Evolutionary conservation across 2,113 vertebrate species (phyloP).

Genomic region (Syngnathus floridae): DNA sequence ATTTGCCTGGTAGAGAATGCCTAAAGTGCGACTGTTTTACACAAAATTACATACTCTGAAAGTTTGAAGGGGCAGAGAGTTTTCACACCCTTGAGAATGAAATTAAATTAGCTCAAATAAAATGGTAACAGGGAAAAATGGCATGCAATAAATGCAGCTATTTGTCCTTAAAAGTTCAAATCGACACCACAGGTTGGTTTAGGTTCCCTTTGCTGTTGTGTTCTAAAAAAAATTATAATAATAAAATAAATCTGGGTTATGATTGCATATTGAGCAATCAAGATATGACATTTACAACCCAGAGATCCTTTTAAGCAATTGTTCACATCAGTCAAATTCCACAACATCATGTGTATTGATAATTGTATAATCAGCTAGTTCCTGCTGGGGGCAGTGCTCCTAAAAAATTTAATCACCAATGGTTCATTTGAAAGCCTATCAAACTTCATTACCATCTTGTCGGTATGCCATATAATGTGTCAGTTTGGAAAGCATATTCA

Average conservation of each 20-base stretch:
- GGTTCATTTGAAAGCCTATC: background rate
- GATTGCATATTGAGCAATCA: conserved; percentile 29
- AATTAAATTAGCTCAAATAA: conserved; percentile 63
- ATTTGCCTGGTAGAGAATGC: conserved; percentile 69
- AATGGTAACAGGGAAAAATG: conserved; percentile 29
- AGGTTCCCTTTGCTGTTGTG: conserved; percentile 4
- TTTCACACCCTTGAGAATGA: conserved; percentile 65
- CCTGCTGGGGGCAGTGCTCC: conserved; percentile 10
- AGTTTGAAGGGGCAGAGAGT: conserved; percentile 66
- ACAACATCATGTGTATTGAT: conserved; percentile 33
- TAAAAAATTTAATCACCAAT: conserved; percentile 3
- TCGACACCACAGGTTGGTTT: conserved; percentile 39
- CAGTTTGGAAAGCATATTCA: conserved; percentile 9
- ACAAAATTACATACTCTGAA: conserved; percentile 70
- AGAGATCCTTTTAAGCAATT: conserved; percentile 13
- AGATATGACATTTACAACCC: conserved; percentile 7
- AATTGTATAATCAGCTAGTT: conserved; percentile 39
- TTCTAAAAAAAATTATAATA: conserved; percentile 5
- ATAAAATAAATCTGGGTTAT: conserved; percentile 19
- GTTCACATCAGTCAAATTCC: conserved; percentile 22
- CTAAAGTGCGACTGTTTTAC: conserved; percentile 70
- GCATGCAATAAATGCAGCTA: conserved; percentile 37
- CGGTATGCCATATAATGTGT: background rate
- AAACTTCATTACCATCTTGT: background rate
- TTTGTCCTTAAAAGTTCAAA: conserved; percentile 52